Percentiles rank a stretch among this genome's conserved stretches.
These are phyloP conservation scores for Drosophila parthenogenetica DNA, from an alignment of 2,888 invertebrate species.

Conservation along the genomic window DNA sequence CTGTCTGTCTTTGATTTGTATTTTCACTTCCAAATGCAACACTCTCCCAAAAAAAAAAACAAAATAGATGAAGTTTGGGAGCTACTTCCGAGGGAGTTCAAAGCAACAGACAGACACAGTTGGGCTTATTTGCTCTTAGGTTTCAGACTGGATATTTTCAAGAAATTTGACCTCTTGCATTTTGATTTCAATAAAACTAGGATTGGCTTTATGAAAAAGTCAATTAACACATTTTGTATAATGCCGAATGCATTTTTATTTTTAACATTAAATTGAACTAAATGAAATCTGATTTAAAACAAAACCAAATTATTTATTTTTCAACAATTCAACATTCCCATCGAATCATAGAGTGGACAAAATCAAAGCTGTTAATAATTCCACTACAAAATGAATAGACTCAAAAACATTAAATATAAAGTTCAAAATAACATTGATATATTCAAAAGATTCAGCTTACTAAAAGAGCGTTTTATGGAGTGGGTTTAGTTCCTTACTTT, in stretches of 20 bases:
- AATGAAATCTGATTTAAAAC: too few relatives aligned
- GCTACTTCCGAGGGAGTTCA: constrained; percentile 27
- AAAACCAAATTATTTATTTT: too few relatives aligned
- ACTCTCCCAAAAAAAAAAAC: constrained; percentile 13
- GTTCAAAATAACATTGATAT: background rate
- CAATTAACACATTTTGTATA: too few relatives aligned
- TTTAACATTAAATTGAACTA: too few relatives aligned
- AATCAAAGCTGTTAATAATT: background rate
- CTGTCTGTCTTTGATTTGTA: constrained; percentile 65
- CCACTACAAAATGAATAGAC: background rate
- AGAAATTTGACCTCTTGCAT: too few relatives aligned
- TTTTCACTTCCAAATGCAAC: constrained; percentile 36
- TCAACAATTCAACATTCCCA: too few relatives aligned
- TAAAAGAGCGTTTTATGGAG: constrained; percentile 2
- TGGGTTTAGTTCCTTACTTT: constrained; percentile 33
- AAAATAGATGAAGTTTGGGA: constrained; percentile 11
- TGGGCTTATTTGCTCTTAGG: constrained; percentile 21
- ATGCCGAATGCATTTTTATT: too few relatives aligned
- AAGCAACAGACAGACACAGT: constrained; percentile 24
- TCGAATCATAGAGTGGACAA: too few relatives aligned
- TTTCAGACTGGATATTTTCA: background rate
- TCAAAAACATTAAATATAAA: background rate
- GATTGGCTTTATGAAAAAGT: too few relatives aligned
- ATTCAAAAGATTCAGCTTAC: constrained; percentile 6
- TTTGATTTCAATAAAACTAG: too few relatives aligned